phyloP scores from a whole-genome alignment of 1,140 invertebrate genomes.

The Spodoptera frugiperda region DNA sequence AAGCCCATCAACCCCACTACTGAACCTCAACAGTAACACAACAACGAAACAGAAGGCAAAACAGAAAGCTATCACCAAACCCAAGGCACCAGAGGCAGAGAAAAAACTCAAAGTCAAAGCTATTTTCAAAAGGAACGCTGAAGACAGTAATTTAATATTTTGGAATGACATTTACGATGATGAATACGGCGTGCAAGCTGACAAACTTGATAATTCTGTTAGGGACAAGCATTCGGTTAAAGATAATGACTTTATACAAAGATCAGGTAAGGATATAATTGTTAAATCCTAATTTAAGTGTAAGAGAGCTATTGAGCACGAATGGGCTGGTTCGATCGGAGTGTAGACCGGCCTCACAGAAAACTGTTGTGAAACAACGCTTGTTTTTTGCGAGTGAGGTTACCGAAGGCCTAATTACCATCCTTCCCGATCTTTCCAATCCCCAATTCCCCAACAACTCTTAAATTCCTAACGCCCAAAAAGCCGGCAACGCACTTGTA shows the following conservation, averaged over 20 bases:
- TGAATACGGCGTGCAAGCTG: slow-evolving; percentile 71
- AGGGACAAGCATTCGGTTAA: slow-evolving; percentile 62
- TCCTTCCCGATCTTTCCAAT: no score
- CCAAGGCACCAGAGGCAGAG: background rate
- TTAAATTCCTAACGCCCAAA: no score
- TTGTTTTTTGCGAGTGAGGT: no score
- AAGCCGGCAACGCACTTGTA: no score
- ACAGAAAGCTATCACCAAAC: background rate
- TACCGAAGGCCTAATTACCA: no score
- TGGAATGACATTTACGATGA: slow-evolving; percentile 79
- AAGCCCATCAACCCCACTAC: background rate
- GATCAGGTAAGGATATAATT: slow-evolving; percentile 48
- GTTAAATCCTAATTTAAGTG: no score
- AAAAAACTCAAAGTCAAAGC: slow-evolving; percentile 53
- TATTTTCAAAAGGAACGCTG: slow-evolving; percentile 66
- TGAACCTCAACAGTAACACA: background rate
- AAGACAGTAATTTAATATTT: slow-evolving; percentile 62
- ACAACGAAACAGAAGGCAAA: slow-evolving; percentile 2
- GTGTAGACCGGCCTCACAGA: no score
- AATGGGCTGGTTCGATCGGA: no score
- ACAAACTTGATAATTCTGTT: slow-evolving; percentile 61
- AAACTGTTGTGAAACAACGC: no score
- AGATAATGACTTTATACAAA: slow-evolving; percentile 60
- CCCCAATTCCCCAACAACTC: no score
- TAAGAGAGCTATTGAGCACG: no score